These are phyloP conservation scores for Poecile atricapillus DNA, from an alignment of 2,113 vertebrate species.

Conservation along the genomic window DNA sequence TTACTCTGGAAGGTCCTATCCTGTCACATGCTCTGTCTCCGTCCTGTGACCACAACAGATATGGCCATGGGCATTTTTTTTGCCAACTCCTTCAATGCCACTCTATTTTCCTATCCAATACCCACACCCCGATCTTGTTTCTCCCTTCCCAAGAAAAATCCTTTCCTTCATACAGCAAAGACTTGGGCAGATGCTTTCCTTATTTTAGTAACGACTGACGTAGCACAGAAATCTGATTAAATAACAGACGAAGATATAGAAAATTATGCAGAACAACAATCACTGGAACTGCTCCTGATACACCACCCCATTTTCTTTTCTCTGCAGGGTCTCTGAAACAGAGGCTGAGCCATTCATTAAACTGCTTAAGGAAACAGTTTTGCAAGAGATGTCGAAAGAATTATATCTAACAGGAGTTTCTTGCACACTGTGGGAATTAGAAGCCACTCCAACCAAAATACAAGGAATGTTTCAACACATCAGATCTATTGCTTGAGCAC, in stretches of 20 bases:
- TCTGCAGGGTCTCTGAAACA: neutral
- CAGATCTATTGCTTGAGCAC: neutral
- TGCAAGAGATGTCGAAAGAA: neutral
- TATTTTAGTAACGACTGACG: neutral
- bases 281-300: neutral
- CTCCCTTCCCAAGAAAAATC: neutral
- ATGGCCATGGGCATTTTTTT: neutral
- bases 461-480: neutral
- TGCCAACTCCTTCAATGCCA: neutral
- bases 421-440: neutral
- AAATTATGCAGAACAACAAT: neutral
- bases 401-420: neutral
- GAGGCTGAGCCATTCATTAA: neutral
- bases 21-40: conserved; percentile 1
- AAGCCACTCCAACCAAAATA: neutral
- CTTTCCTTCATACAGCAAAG: neutral
- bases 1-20: neutral
- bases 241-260: neutral
- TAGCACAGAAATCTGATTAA: neutral
- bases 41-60: neutral
- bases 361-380: neutral
- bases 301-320: neutral
- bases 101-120: neutral
- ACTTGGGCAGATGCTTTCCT: neutral
- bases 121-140: neutral